A percentile compares a stretch with the other conserved stretches of the same genome.
phyloP scores from a whole-genome alignment of 2,113 vertebrate species.

The Paracanthobrama guichenoti region DNA sequence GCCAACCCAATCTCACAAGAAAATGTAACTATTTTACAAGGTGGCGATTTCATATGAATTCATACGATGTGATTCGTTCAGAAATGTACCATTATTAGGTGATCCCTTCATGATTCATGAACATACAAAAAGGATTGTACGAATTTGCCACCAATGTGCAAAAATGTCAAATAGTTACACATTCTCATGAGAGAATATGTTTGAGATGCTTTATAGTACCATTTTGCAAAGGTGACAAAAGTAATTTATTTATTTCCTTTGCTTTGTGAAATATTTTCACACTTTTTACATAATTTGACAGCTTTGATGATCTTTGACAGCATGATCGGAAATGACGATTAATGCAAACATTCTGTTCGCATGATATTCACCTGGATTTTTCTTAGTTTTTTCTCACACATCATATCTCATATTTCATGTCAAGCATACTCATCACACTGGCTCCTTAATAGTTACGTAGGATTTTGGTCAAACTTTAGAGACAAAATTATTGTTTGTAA shows the following conservation, averaged over 20 bases:
- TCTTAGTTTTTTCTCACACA: neutral
- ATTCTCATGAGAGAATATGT: too few relatives aligned
- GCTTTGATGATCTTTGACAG: neutral
- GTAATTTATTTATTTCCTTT: neutral
- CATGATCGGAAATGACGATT: neutral
- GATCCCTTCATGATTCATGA: too few relatives aligned
- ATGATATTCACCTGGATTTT: neutral
- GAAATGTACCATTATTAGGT: too few relatives aligned
- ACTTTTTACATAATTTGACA: neutral
- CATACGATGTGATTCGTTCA: too few relatives aligned
- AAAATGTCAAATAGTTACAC: too few relatives aligned
- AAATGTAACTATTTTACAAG: neutral
- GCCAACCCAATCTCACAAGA: neutral
- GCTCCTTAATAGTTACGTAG: neutral
- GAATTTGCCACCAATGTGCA: neutral
- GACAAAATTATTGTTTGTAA: neutral
- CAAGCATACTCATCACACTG: neutral
- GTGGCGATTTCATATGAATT: neutral
- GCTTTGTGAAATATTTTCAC: neutral
- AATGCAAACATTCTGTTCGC: neutral
- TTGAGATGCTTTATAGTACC: too few relatives aligned
- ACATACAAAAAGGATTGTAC: neutral
- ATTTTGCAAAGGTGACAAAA: neutral
- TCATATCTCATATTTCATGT: neutral
- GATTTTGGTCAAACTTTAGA: neutral